Percentiles rank a stretch among this genome's conserved stretches.
phyloP scores from a whole-genome alignment of 2,888 invertebrate species.

The Agonopterix alstromeriana region DNA sequence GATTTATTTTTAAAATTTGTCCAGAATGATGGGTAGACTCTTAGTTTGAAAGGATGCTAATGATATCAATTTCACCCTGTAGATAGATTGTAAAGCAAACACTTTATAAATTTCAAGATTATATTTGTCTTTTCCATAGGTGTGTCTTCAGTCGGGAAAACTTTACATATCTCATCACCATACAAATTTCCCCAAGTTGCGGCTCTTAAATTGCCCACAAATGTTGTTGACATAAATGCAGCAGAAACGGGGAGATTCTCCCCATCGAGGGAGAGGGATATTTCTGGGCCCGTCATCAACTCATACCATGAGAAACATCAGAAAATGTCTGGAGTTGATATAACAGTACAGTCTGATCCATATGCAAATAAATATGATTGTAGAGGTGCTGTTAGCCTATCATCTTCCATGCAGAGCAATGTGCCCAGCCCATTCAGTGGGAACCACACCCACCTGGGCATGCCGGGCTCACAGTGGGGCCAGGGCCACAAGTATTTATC shows the following conservation, averaged over 20 bases:
- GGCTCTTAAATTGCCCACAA: constrained; percentile 76
- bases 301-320: constrained; percentile 49
- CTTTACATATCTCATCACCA: constrained; percentile 62
- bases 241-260: constrained; percentile 81
- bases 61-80: no score
- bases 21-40: no score
- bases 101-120: neutral
- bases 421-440: constrained; percentile 83
- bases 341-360: constrained; percentile 64
- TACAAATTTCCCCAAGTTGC: constrained; percentile 73
- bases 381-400: constrained; percentile 79
- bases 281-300: constrained; percentile 77
- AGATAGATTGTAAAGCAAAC: no score
- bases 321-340: constrained; percentile 38
- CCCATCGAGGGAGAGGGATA: constrained; percentile 79
- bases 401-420: constrained; percentile 85
- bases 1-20: no score
- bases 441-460: constrained; percentile 80
- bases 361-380: constrained; percentile 83
- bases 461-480: constrained; percentile 85
- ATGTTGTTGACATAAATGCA: constrained; percentile 79
- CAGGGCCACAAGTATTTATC: constrained; percentile 83
- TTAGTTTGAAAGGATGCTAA: no score
- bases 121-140: neutral
- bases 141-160: constrained; percentile 16